Percentiles rank a stretch among this genome's conserved stretches.
Conservation (phyloP, 2,797 vertebrate genomes). For the Rhadinocentrus ornatus region DNA sequence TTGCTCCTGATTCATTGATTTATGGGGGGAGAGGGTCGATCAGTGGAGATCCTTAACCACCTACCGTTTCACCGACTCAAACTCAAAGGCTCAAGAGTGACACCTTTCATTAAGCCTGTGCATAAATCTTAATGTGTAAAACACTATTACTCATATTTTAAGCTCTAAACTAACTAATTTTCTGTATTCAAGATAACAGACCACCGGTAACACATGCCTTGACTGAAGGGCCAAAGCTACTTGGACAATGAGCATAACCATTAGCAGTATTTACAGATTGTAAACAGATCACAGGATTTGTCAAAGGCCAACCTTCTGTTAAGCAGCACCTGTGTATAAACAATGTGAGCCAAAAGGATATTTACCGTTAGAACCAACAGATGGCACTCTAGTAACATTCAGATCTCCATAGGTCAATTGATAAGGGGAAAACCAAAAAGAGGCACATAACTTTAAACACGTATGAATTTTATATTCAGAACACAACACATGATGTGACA, state of each 20-base stretch:
- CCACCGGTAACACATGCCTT: slow-evolving; percentile 10
- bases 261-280: slow-evolving; percentile 56
- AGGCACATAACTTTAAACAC: slow-evolving; percentile 13
- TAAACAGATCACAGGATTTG: slow-evolving; percentile 65
- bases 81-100: slow-evolving; percentile 28
- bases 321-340: slow-evolving; percentile 59
- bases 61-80: slow-evolving; percentile 42
- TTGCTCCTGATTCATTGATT: slow-evolving; percentile 70
- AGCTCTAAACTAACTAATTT: neutral
- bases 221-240: slow-evolving; percentile 18
- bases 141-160: neutral
- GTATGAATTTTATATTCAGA: slow-evolving; percentile 40
- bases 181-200: neutral
- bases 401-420: slow-evolving; percentile 20
- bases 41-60: slow-evolving; percentile 55
- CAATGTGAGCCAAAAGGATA: slow-evolving; percentile 41
- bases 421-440: too few relatives aligned
- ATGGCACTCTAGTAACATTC: slow-evolving; percentile 78
- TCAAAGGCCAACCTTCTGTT: slow-evolving; percentile 69
- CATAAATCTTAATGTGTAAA: slow-evolving; percentile 11
- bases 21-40: slow-evolving; percentile 64
- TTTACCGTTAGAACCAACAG: slow-evolving; percentile 64
- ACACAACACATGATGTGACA: neutral
- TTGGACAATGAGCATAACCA: slow-evolving; percentile 47
- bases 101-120: slow-evolving; percentile 49